These are phyloP conservation scores for Cryptoblepharus egeriae DNA, from an alignment of 2,797 vertebrate genomes.

Conservation along the genomic window DNA sequence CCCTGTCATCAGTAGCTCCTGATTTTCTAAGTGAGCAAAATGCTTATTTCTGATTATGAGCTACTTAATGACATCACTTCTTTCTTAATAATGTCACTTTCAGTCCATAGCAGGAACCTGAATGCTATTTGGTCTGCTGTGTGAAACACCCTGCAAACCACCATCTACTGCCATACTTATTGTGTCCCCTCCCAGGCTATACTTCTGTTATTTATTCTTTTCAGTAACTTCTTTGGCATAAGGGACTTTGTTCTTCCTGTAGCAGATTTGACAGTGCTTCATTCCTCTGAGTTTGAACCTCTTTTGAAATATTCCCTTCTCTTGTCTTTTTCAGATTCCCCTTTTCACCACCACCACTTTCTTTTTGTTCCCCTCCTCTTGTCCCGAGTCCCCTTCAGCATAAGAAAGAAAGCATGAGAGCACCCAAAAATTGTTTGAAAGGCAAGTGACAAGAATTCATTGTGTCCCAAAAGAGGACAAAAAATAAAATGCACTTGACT, in stretches of 20 bases:
- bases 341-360: background rate
- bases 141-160: no score
- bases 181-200: no score
- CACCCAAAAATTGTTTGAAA: background rate
- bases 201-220: background rate
- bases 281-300: background rate
- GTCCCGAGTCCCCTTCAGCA: background rate
- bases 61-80: no score
- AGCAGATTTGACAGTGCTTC: background rate
- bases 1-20: no score
- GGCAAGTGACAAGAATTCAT: background rate
- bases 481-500: conserved; percentile 36
- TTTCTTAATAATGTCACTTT: no score
- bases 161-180: no score
- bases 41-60: no score
- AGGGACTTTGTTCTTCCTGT: background rate
- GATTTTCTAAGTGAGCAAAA: no score
- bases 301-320: background rate
- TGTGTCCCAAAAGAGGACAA: background rate
- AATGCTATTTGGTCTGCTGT: no score
- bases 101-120: no score
- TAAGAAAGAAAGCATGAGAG: background rate
- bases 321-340: conserved; percentile 3
- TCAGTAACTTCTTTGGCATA: background rate
- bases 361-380: background rate